phyloP scores from a whole-genome alignment of 2,888 invertebrate genomes.

The Nomada ferruginata region DNA sequence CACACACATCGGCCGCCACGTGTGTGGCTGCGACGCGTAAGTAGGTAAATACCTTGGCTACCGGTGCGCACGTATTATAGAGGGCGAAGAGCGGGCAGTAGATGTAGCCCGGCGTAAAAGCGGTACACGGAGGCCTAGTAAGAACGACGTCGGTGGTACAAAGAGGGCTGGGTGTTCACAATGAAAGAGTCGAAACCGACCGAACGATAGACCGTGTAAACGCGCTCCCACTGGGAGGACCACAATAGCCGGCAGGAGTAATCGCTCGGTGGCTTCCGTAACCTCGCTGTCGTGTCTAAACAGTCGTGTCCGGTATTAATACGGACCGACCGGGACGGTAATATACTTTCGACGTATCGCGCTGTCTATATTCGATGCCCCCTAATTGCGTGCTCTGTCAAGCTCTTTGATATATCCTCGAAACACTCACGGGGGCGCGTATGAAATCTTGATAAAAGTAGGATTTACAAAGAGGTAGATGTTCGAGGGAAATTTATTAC shows the following conservation, averaged over 20 bases:
- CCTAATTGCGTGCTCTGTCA: constrained; percentile 49
- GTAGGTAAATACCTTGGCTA: constrained; percentile 70
- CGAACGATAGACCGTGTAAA: constrained; percentile 61
- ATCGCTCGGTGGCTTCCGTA: constrained; percentile 70
- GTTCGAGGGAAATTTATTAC: too few species aligned
- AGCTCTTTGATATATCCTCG: background rate
- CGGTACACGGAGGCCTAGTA: constrained; percentile 37
- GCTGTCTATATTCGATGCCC: background rate
- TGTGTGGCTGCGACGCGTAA: constrained; percentile 66
- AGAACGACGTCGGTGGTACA: constrained; percentile 55
- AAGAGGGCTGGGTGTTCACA: constrained; percentile 19
- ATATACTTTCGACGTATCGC: too few species aligned
- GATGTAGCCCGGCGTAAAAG: constrained; percentile 35
- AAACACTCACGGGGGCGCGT: background rate
- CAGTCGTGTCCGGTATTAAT: constrained; percentile 74
- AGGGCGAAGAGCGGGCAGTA: constrained; percentile 23
- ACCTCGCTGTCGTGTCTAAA: constrained; percentile 52
- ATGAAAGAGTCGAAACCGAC: constrained; percentile 28
- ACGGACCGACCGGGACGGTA: constrained; percentile 38
- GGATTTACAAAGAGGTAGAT: background rate
- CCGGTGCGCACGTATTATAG: constrained; percentile 46
- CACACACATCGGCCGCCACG: constrained; percentile 62
- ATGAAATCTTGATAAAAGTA: too few species aligned
- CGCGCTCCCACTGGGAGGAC: constrained; percentile 73
- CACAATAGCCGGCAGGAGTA: constrained; percentile 71